Evolutionary conservation across 1,140 invertebrate species (phyloP).

Genomic region (Thaumatotibia leucotreta): DNA sequence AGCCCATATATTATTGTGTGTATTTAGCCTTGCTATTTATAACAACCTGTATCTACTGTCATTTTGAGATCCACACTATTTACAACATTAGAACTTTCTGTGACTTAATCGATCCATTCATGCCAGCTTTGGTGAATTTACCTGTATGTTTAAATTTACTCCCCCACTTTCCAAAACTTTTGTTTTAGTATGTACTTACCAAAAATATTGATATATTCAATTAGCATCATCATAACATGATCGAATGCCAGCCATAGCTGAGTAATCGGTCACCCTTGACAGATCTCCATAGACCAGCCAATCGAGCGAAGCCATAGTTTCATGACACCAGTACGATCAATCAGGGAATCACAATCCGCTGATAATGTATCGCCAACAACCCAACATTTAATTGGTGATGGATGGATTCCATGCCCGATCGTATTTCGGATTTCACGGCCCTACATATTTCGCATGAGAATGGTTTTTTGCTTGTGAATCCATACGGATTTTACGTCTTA

Average conservation of each 20-base stretch:
- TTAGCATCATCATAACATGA: constrained; percentile 15
- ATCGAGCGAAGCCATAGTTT: constrained; percentile 41
- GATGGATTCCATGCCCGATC: constrained; percentile 46
- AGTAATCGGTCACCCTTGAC: constrained; percentile 46
- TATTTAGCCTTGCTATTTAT: too few relatives aligned
- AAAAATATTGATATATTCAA: constrained; percentile 17
- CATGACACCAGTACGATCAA: constrained; percentile 57
- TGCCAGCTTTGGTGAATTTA: too few relatives aligned
- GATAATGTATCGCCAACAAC: constrained; percentile 68
- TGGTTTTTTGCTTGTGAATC: constrained; percentile 54
- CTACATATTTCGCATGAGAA: constrained; percentile 42
- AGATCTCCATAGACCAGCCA: constrained; percentile 34
- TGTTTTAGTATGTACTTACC: background rate
- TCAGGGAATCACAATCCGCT: constrained; percentile 54
- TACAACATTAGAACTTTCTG: too few relatives aligned
- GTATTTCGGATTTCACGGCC: constrained; percentile 50
- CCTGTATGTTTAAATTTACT: too few relatives aligned
- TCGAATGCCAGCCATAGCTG: constrained; percentile 11
- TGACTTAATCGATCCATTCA: too few relatives aligned
- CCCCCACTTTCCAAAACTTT: too few relatives aligned
- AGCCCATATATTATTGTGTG: too few relatives aligned
- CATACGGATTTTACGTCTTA: constrained; percentile 63
- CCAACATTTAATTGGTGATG: constrained; percentile 72
- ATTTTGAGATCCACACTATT: too few relatives aligned
- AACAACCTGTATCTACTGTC: too few relatives aligned